Evolutionary conservation across 1,140 invertebrate species (phyloP).

Genomic region (Oncopodura yosiiana): DNA sequence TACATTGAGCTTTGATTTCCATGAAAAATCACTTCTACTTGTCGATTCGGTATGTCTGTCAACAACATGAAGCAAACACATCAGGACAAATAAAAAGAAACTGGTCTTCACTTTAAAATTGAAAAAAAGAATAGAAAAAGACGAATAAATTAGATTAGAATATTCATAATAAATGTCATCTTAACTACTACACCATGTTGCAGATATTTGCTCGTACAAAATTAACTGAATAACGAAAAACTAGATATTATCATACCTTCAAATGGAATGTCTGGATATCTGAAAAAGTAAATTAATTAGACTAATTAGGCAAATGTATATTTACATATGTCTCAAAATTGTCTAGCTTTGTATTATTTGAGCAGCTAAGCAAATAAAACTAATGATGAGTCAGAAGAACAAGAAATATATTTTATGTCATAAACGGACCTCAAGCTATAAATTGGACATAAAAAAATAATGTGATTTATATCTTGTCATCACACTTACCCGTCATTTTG

Average conservation of each 20-base stretch:
- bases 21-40: constrained; percentile 77
- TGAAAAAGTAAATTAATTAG: no score
- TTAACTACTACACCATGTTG: background rate
- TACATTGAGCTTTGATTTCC: constrained; percentile 68
- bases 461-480: background rate
- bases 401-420: background rate
- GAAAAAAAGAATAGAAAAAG: constrained; percentile 36
- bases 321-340: no score
- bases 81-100: constrained; percentile 51
- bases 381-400: no score
- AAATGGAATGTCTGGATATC: no score
- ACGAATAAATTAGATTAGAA: background rate
- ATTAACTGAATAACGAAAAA: background rate
- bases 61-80: constrained; percentile 58
- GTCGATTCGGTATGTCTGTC: constrained; percentile 78
- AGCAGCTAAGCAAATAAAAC: no score
- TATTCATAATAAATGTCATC: background rate
- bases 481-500: constrained; percentile 51
- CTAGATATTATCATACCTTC: background rate
- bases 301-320: no score
- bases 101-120: constrained; percentile 55
- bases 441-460: background rate
- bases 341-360: no score
- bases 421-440: background rate
- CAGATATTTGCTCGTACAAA: background rate